Evolutionary conservation across 2,888 invertebrate species (phyloP), one percentile per base, ranked within the genome.

Genomic region (Proisotoma minuta): DNA sequence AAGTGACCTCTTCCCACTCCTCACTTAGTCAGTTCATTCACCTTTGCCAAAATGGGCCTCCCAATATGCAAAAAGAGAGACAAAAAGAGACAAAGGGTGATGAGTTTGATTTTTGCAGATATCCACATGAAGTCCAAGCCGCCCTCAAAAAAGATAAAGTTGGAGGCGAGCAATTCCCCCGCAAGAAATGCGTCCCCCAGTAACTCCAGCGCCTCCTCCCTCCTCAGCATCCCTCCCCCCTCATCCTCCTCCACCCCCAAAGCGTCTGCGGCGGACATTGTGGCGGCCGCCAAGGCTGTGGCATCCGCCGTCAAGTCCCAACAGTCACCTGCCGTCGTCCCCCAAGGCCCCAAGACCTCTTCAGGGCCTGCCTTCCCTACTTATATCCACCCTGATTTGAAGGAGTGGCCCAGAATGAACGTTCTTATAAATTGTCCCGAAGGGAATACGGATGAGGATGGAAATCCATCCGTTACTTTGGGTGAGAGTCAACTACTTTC

Each of bases 61-160:
- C n/a, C n/a, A n/a, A n/a, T n/a, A n/a, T n/a, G n/a, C n/a, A n/a
- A n/a, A n/a, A n/a, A n/a, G n/a, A n/a, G n/a, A n/a, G n/a, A n/a
- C n/a, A n/a, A n/a, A n/a, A n/a, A n/a, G n/a, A n/a, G n/a, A n/a
- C n/a, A n/a, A n/a, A n/a, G n/a, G n/a, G n/a, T n/a, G n/a, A n/a
- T n/a, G n/a, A n/a, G n/a, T n/a, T n/a, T n/a, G n/a, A n/a, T n/a
- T n/a, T n/a, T n/a, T n/a, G n/a, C n/a, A n/a, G n/a, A n/a, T n/a
- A n/a, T 8, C 34, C 65, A 50, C 43, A 72, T 72, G 70, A 72
- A 72, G 62, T 72, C 72, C 0, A 72, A 70, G 18, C 69, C 67
- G 3, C 60, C 68, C 8, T 61, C 59, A 10, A 70, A 71, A 23
- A 71, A 69, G 56, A 57, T 59, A 2, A 63, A 65, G 27, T 52